Percentiles rank a stretch among this genome's conserved stretches.
phyloP scores from a whole-genome alignment of 2,888 invertebrate species.

The Zaprionus lineosus region DNA sequence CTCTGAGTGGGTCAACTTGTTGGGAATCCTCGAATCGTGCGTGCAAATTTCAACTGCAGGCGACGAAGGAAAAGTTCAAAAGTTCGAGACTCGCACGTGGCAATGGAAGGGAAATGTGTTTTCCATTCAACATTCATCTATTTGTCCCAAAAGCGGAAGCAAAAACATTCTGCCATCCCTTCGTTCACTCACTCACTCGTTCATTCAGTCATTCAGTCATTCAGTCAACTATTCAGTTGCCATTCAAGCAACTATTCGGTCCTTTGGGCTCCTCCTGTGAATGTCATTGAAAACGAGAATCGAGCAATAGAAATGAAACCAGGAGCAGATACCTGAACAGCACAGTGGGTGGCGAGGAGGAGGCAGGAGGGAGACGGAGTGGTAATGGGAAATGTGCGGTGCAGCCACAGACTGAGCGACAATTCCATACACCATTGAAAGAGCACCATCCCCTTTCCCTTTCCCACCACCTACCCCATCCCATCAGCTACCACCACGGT shows the following conservation, averaged over 20 bases:
- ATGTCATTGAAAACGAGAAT: slow-evolving; percentile 12
- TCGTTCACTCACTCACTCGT: slow-evolving; percentile 18
- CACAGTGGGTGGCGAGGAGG: no score
- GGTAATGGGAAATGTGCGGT: background rate
- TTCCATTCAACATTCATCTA: slow-evolving; percentile 43
- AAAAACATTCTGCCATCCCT: slow-evolving; percentile 2
- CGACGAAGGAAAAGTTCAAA: slow-evolving; percentile 26
- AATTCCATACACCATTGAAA: slow-evolving; percentile 24
- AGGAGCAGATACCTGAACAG: background rate
- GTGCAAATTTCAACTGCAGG: slow-evolving; percentile 42
- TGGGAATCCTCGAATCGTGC: slow-evolving; percentile 21
- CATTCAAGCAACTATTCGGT: slow-evolving; percentile 15
- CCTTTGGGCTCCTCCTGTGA: slow-evolving; percentile 14
- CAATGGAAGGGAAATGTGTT: slow-evolving; percentile 60
- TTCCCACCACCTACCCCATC: background rate
- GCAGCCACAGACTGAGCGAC: slow-evolving; percentile 13
- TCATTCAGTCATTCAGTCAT: slow-evolving; percentile 14
- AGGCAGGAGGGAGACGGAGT: background rate
- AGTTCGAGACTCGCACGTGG: slow-evolving; percentile 73
- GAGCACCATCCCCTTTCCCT: background rate
- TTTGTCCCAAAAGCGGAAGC: no score
- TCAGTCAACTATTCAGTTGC: slow-evolving; percentile 14
- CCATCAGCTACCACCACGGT: slow-evolving; percentile 5
- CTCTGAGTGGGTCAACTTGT: slow-evolving; percentile 35
- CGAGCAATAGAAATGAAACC: background rate